Base-by-base conservation (phyloP, 23 tunicate genomes). In the Trididemnum clinides region DNA sequence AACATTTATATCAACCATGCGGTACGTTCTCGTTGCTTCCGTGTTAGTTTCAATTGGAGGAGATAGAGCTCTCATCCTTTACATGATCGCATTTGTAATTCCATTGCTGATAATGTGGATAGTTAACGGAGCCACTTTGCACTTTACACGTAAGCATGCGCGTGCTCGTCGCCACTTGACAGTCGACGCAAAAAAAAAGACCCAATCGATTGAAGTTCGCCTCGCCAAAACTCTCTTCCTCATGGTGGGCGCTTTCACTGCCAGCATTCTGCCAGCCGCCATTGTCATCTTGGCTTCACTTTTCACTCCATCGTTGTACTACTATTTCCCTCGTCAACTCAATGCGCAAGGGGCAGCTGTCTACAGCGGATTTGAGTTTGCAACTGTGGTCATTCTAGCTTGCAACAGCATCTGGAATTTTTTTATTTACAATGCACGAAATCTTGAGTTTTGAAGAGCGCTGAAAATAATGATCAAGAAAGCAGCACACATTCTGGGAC, bases 381-480 rank as follows among this genome's bases (percentile, higher is more conserved):
- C 39, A 28, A 51, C 87, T 36, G 37, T 72, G 1, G 7, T 91
- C 4, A 86, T 91, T 31, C 59, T 91, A 23, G 54, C 81, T 2
- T 80, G 87, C 80, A 91, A 91, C 96, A 91, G 96, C 50, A 21
- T 91, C 33, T 91, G 96, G 96, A 91, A 91, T 80, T 91, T 88
- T 33, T 82, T 91, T 80, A 86, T 91, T 39, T 91, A 91, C 87
- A 91, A 62, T 71, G 86, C 72, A 27, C 50, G 96, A 58, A 84
- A 84, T 33, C 25, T 74, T n/a, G 90, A 91, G 25, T 91, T 91
- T 37, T 57, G 90, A 0, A 79, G 26, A 34, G 89, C 75, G 7
- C 64, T 72, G n/a, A 19, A 71, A 29, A 26, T 26, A 2, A 72
- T 82, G 77, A 73, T 73, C 88, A 71, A 33, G 1, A 21, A 31